Evolutionary conservation across 2,888 invertebrate genomes (phyloP).

Genomic region (Dryocosmus kuriphilus): DNA sequence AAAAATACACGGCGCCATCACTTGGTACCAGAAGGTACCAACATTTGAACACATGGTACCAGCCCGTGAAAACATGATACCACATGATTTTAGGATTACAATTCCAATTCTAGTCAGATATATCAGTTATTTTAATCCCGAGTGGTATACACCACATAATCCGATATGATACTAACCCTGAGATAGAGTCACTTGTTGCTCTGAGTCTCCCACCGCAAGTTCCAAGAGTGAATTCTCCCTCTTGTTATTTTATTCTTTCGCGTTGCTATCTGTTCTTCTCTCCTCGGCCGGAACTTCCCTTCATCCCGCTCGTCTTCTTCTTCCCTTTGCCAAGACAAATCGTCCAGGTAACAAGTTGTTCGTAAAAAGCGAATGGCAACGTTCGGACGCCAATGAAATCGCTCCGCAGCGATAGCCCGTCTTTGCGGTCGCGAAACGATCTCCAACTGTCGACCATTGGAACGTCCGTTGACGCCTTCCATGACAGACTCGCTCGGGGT

Average conservation of each 20-base stretch:
- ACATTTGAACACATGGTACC: neutral
- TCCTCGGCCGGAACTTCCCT: conserved; percentile 32
- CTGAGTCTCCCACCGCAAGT: neutral
- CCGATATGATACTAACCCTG: conserved; percentile 70
- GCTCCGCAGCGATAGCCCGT: conserved; percentile 24
- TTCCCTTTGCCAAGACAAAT: conserved; percentile 62
- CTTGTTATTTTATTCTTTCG: neutral
- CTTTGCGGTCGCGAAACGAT: conserved; percentile 36
- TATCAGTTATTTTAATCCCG: neutral
- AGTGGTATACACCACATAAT: conserved; percentile 68
- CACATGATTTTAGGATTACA: neutral
- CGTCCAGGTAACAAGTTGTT: conserved; percentile 70
- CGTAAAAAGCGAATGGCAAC: conserved; percentile 64
- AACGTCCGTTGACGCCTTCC: conserved; percentile 35
- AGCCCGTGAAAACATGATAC: neutral
- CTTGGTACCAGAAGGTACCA: neutral
- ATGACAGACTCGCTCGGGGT: conserved; percentile 18
- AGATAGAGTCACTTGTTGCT: conserved; percentile 72
- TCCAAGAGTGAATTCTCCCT: conserved; percentile 4
- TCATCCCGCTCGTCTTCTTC: conserved; percentile 5
- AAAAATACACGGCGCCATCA: neutral
- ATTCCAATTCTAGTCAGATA: neutral
- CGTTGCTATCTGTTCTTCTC: conserved; percentile 24
- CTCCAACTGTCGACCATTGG: conserved; percentile 37
- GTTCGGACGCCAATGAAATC: conserved; percentile 40